Base-by-base conservation (phyloP, 2,888 invertebrate species). In the Drosophila leonis region DNA sequence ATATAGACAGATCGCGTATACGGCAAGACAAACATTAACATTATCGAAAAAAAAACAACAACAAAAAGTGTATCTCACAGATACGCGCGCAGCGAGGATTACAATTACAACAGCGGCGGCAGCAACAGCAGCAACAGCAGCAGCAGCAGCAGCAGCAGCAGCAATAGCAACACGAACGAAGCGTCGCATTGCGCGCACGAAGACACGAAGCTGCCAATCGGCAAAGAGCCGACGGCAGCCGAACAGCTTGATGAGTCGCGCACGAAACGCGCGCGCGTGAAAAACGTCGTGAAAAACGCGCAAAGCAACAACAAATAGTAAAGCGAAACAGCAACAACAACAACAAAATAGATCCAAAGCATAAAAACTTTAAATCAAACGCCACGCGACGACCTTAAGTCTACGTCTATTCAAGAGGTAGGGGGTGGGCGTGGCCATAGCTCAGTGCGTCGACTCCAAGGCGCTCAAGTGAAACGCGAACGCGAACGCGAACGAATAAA, bases 1-100 rank as follows among this genome's bases (percentile, higher is more conserved):
- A 79, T 88, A 84, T 86, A 90, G 83, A 70, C 74, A 87, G 78
- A 84, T 90, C 89, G 90, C 90, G 89, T 82, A 84, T 90, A 86
- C 83, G 87, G 71, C 87, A 59, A 90, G 80, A 82, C 73, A 78
- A 81, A 62, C 82, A 78, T 62, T 72, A 90, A 78, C 86, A 90
- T 88, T 90, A 90, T 82, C 86, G 78, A 71, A 63, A 15, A 18
- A 56, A 63, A 51, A 68, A 75, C 42, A 24, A 65, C 46, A 29
- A 13, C 31, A 31, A 57, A 56, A 48, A 70, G 59, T 67, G 78
- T 88, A 88, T 84, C 82, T 77, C 87, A 70, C 69, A 75, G 78
- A 77, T 69, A 81, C 80, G 78, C 74, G 67, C 66, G 72, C 71
- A 78, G 75, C 84, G 84, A 89, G 90, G 90, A 84, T 84, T 89